Evolutionary conservation across 2,113 vertebrate genomes (phyloP).

Genomic region (Hystrix brachyura): DNA sequence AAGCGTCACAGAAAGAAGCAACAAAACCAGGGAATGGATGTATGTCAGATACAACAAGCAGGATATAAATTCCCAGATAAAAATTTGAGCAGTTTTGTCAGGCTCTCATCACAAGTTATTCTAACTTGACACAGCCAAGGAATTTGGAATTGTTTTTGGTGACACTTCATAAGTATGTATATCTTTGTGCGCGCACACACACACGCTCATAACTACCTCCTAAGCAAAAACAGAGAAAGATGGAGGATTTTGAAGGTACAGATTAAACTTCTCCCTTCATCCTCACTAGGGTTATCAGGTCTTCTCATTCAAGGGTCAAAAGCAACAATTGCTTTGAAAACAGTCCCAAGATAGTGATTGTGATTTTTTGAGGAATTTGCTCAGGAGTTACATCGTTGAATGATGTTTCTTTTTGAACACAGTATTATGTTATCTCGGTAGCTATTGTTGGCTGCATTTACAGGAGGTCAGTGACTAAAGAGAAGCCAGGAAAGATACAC

Average conservation of each 20-base stretch:
- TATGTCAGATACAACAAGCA: constrained; percentile 12
- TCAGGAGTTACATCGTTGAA: neutral
- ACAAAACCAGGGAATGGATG: neutral
- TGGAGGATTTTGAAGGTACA: neutral
- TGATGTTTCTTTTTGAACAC: neutral
- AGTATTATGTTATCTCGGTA: neutral
- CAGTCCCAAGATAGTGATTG: neutral
- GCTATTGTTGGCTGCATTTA: neutral
- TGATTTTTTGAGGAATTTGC: neutral
- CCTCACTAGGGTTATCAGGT: neutral
- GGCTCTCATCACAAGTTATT: neutral
- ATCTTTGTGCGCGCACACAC: neutral
- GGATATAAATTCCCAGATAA: neutral
- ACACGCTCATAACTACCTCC: neutral
- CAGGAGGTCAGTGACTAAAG: neutral
- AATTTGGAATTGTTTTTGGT: neutral
- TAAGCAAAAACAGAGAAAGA: neutral
- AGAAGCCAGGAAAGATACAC: neutral
- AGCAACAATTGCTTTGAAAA: neutral
- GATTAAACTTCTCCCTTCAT: neutral
- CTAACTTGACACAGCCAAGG: neutral
- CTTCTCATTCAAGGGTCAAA: neutral
- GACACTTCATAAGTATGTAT: neutral
- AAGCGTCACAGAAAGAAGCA: neutral
- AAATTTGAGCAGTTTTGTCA: neutral